Evolutionary conservation across 2,888 invertebrate species (phyloP).

Genomic region (Nemurella pictetii): DNA sequence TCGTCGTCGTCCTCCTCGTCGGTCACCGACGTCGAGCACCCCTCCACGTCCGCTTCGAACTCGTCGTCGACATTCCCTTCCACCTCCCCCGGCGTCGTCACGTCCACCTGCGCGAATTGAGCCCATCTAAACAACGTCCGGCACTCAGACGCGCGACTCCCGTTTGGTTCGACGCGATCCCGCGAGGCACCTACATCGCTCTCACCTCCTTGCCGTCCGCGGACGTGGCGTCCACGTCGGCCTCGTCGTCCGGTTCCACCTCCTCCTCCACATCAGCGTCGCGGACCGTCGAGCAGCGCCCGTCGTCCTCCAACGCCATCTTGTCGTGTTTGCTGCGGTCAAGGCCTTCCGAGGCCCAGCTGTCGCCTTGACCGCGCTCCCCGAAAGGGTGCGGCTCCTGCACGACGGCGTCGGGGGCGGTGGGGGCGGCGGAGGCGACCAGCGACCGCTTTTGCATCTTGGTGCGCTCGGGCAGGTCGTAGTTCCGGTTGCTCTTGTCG

Average conservation of each 20-base stretch:
- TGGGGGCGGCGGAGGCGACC: neutral
- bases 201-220: neutral
- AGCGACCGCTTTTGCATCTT: neutral
- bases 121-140: too few relatives aligned
- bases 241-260: neutral
- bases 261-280: neutral
- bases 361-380: constrained; percentile 19
- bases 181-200: neutral
- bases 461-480: neutral
- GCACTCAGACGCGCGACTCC: too few relatives aligned
- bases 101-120: neutral
- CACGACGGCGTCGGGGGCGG: neutral
- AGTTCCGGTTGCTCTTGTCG: neutral
- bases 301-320: neutral
- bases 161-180: too few relatives aligned
- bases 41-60: neutral
- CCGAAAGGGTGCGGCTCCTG: constrained; percentile 5
- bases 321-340: constrained; percentile 4
- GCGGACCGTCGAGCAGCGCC: neutral
- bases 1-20: neutral
- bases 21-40: neutral
- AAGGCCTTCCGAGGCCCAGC: constrained; percentile 23
- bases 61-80: neutral
- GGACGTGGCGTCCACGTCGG: too few relatives aligned
- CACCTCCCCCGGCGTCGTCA: neutral